A percentile compares a stretch with the other conserved stretches of the same genome.
These are phyloP conservation scores for Stomatorhinus walkeri DNA, from an alignment of 2,797 vertebrate genomes.

Conservation along the genomic window DNA sequence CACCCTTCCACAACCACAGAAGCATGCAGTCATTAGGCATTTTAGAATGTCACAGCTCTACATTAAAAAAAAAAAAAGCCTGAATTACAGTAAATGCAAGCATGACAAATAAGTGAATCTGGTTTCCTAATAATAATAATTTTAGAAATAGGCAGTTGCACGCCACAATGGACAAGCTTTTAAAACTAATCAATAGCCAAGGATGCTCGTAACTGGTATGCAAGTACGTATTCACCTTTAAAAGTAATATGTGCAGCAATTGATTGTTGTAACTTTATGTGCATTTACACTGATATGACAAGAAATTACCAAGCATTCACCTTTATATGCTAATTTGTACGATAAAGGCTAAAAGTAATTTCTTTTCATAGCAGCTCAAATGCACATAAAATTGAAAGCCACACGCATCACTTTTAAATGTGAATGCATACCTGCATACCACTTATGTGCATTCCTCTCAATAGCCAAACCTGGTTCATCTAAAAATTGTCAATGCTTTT, in stretches of 20 bases:
- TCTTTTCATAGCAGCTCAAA: not conserved
- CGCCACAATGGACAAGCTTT: not conserved
- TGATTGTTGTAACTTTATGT: not conserved
- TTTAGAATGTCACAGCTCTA: not conserved
- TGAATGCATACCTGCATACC: not conserved
- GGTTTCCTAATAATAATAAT: not conserved
- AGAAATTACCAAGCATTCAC: not conserved
- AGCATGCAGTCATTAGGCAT: not conserved
- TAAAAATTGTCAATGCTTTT: not conserved
- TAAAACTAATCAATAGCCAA: not conserved
- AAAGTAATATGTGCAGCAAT: not conserved
- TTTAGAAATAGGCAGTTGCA: not conserved
- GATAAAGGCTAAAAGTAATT: not conserved
- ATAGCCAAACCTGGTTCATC: not conserved
- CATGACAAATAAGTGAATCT: not conserved
- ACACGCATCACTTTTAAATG: not conserved
- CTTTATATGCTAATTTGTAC: not conserved
- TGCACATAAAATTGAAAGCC: not conserved
- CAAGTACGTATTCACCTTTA: not conserved
- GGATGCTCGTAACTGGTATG: not conserved
- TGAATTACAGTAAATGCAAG: not conserved
- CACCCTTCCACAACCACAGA: not conserved
- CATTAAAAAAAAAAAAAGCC: not conserved
- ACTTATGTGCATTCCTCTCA: not conserved
- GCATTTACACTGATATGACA: not conserved